Evolutionary conservation across 2,888 invertebrate species (phyloP).

Genomic region (Shargacucullia verbasci): DNA sequence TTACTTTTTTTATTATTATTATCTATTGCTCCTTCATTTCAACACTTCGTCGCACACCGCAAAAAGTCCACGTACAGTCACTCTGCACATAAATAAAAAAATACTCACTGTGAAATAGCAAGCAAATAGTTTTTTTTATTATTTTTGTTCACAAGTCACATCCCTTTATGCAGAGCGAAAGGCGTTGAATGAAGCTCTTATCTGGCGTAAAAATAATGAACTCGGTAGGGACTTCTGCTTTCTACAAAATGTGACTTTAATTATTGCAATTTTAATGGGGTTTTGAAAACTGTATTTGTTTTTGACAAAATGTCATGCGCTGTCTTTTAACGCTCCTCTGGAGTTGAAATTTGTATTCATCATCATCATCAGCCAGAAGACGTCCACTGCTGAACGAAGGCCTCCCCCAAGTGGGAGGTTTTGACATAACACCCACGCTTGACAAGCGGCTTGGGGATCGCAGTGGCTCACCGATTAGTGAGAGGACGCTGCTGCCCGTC

Average conservation of each 20-base stretch:
- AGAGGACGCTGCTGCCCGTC: too few relatives aligned
- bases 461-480: too few relatives aligned
- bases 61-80: constrained; percentile 8
- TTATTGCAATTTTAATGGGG: constrained; percentile 46
- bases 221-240: constrained; percentile 17
- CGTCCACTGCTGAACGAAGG: too few relatives aligned
- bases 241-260: constrained; percentile 43
- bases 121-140: constrained; percentile 43
- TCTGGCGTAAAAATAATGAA: constrained; percentile 55
- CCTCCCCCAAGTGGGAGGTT: too few relatives aligned
- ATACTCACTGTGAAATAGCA: constrained; percentile 34
- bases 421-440: too few relatives aligned
- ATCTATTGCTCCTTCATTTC: background rate
- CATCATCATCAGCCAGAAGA: too few relatives aligned
- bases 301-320: too few relatives aligned
- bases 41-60: background rate
- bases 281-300: constrained; percentile 10
- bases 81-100: constrained; percentile 15
- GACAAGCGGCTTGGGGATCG: too few relatives aligned
- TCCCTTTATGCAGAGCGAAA: constrained; percentile 42
- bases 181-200: constrained; percentile 41
- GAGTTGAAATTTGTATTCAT: too few relatives aligned
- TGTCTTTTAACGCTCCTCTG: too few relatives aligned
- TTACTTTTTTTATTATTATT: too few relatives aligned
- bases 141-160: constrained; percentile 51